Evolutionary conservation across 2,797 vertebrate genomes (phyloP).

Genomic region (Peromyscus melanophrys): DNA sequence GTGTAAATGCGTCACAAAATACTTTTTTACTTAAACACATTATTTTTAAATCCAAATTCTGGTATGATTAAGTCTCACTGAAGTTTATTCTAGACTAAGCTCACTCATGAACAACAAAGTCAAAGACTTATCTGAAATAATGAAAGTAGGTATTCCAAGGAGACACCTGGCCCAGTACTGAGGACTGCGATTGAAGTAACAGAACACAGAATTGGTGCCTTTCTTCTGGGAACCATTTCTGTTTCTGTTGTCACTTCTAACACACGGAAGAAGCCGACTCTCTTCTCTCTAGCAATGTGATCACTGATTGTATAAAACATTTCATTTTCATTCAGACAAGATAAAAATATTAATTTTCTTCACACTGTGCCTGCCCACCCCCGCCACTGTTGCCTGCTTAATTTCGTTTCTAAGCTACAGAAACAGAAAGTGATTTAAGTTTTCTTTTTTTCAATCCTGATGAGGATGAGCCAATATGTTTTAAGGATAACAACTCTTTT

Average conservation of each 20-base stretch:
- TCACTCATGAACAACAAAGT: neutral
- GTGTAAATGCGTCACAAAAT: neutral
- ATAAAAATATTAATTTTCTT: constrained; percentile 55
- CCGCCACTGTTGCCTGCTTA: neutral
- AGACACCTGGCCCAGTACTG: neutral
- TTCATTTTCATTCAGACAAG: constrained; percentile 9
- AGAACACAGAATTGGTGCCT: neutral
- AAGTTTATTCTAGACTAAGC: constrained; percentile 11
- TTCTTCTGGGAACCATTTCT: neutral
- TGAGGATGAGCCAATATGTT: constrained; percentile 71
- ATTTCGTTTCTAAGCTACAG: neutral
- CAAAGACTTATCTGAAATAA: constrained; percentile 17
- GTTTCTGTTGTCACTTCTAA: neutral
- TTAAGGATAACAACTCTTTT: constrained; percentile 71
- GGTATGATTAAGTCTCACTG: neutral
- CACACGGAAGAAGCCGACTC: neutral
- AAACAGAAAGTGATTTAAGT: constrained; percentile 80
- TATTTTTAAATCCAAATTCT: neutral
- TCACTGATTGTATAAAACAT: neutral
- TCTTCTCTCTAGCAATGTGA: neutral
- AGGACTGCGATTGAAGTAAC: neutral
- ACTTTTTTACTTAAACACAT: neutral
- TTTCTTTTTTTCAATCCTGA: constrained; percentile 78
- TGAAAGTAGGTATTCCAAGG: neutral
- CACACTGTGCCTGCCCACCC: neutral